phyloP scores from a whole-genome alignment of 35 echinoderm and acorn worm genomes.

The Anneissia japonica region DNA sequence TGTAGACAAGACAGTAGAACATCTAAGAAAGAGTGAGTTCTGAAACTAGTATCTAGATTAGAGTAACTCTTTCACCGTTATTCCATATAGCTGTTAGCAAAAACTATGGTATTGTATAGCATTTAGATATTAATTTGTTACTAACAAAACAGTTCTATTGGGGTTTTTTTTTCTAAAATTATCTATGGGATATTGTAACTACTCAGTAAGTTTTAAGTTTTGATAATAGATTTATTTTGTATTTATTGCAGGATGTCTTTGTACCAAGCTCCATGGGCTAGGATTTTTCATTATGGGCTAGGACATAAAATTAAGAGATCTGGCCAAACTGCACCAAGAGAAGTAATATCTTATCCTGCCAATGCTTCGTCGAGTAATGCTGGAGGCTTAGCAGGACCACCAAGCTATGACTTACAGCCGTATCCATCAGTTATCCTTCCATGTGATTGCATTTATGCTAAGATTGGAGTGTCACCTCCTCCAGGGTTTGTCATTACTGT shows the following conservation, averaged over 20 bases:
- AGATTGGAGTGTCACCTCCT: conserved; percentile 52
- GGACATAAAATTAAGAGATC: conserved; percentile 70
- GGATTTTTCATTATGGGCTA: conserved; percentile 54
- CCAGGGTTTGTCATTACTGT: conserved; percentile 39
- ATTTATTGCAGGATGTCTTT: conserved; percentile 40
- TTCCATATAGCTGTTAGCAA: no score
- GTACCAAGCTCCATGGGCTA: conserved; percentile 76
- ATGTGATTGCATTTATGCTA: conserved; percentile 53
- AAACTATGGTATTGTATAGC: no score
- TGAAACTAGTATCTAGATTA: no score
- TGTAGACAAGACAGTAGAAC: conserved; percentile 50
- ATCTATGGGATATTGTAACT: no score
- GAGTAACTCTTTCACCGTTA: no score
- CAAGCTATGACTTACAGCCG: conserved; percentile 42
- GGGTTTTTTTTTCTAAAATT: no score
- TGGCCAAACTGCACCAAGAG: conserved; percentile 38
- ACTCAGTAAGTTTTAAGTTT: no score
- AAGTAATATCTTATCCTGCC: conserved; percentile 66
- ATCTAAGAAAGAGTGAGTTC: conserved; percentile 64
- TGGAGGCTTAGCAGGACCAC: conserved; percentile 53
- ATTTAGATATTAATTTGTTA: no score
- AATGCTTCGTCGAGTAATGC: conserved; percentile 54
- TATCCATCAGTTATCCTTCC: conserved; percentile 63
- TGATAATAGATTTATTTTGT: no score
- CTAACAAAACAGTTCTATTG: no score